Conservation (phyloP, 2,113 vertebrate species). For the Seriola aureovittata region DNA sequence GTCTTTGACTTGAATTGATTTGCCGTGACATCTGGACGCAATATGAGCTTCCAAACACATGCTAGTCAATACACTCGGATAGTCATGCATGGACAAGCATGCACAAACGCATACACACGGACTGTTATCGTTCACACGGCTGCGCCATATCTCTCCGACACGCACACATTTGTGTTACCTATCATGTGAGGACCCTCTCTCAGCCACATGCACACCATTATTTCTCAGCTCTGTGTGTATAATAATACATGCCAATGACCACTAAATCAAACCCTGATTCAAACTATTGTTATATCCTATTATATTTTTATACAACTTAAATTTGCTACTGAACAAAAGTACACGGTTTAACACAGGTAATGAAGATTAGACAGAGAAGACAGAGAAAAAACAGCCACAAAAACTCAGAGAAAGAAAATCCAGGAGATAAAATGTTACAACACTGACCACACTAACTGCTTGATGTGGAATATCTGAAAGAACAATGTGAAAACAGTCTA, state of each 20-base stretch:
- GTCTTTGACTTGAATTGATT: constrained; percentile 85
- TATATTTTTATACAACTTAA: neutral
- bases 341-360: neutral
- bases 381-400: neutral
- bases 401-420: neutral
- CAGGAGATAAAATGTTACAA: too few species aligned
- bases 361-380: neutral
- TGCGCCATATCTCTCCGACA: neutral
- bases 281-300: neutral
- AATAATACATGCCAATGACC: neutral
- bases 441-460: neutral
- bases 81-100: constrained; percentile 57
- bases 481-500: neutral
- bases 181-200: neutral
- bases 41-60: constrained; percentile 82
- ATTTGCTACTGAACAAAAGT: neutral
- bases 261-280: neutral
- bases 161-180: neutral
- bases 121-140: constrained; percentile 52
- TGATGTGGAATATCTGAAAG: neutral
- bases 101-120: constrained; percentile 43
- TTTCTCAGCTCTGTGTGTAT: neutral
- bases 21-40: constrained; percentile 86
- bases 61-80: constrained; percentile 66
- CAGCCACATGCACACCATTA: neutral